Conservation (phyloP, 2,888 invertebrate genomes). For the Zootermopsis nevadensis region DNA sequence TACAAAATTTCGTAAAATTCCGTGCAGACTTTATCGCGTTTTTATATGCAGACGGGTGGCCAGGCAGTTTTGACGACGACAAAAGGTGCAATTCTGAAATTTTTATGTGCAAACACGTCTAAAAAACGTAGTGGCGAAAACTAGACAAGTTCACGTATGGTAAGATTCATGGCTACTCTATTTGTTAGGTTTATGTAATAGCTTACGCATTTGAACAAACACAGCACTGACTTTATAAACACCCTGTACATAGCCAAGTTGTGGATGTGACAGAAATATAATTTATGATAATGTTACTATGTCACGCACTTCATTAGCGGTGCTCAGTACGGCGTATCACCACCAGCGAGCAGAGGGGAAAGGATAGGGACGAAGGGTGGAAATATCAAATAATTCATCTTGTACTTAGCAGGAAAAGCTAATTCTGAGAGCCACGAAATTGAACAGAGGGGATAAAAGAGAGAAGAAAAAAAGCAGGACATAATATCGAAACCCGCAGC, state of each 20-base stretch:
- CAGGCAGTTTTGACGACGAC: too few species aligned
- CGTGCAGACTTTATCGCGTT: too few species aligned
- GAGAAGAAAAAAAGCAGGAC: too few species aligned
- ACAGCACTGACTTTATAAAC: not conserved
- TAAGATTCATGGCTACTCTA: too few species aligned
- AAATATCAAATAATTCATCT: not conserved
- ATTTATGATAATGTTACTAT: not conserved
- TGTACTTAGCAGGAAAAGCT: not conserved
- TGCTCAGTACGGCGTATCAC: not conserved
- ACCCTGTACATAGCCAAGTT: not conserved
- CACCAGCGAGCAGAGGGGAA: not conserved
- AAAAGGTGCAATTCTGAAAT: too few species aligned
- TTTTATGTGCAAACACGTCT: too few species aligned
- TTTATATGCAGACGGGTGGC: too few species aligned
- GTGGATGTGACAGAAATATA: slow-evolving; percentile 12
- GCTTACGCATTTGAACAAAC: not conserved
- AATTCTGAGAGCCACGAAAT: not conserved
- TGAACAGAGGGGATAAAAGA: not conserved
- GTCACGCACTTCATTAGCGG: slow-evolving; percentile 13
- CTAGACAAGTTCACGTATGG: too few species aligned
- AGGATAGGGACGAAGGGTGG: not conserved
- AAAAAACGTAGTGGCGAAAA: too few species aligned
- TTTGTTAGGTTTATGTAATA: too few species aligned
- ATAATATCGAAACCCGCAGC: too few species aligned
- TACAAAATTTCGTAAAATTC: too few species aligned